A percentile compares a stretch with the other conserved stretches of the same genome.
These are phyloP conservation scores for Caenorhabditis japonica DNA, from an alignment of 2,888 invertebrate species.

Conservation along the genomic window DNA sequence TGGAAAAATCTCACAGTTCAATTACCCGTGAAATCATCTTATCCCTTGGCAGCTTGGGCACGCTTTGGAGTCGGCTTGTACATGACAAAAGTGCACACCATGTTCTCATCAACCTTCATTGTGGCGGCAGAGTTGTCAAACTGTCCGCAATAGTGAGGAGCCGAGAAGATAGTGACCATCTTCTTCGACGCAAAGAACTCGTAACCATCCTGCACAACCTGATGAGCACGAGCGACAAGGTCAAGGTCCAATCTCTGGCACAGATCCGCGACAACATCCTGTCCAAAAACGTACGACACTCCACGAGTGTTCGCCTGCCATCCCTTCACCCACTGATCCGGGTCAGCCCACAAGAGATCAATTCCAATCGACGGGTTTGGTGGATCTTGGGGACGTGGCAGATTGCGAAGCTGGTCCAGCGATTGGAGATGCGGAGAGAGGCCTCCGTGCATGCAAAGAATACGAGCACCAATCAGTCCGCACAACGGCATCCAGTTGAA, in stretches of 20 bases:
- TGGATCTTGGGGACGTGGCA: slow-evolving; percentile 72
- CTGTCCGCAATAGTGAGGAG: slow-evolving; percentile 74
- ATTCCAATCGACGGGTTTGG: slow-evolving; percentile 73
- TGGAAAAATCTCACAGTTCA: too few relatives aligned
- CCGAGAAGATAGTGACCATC: slow-evolving; percentile 71
- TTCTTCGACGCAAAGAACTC: slow-evolving; percentile 79
- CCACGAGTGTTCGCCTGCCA: slow-evolving; percentile 78
- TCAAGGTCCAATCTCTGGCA: slow-evolving; percentile 80
- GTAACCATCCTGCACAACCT: slow-evolving; percentile 81
- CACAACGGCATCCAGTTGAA: slow-evolving; percentile 75
- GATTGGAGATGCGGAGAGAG: slow-evolving; percentile 67
- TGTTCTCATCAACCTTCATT: slow-evolving; percentile 68
- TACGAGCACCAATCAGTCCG: slow-evolving; percentile 69
- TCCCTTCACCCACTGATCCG: slow-evolving; percentile 68
- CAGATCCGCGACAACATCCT: slow-evolving; percentile 80
- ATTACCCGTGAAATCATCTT: too few relatives aligned
- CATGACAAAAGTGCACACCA: slow-evolving; percentile 66
- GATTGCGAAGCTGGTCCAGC: slow-evolving; percentile 68
- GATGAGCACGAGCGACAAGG: slow-evolving; percentile 79
- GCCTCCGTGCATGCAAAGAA: slow-evolving; percentile 74
- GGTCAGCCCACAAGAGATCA: slow-evolving; percentile 66
- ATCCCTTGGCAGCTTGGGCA: too few relatives aligned
- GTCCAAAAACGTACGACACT: slow-evolving; percentile 81
- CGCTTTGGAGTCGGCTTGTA: slow-evolving; percentile 57
- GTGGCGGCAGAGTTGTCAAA: slow-evolving; percentile 70